Percentiles rank a stretch among this genome's conserved stretches.
phyloP scores from a whole-genome alignment of 2,888 invertebrate species.

The Pemphredon lugubris region DNA sequence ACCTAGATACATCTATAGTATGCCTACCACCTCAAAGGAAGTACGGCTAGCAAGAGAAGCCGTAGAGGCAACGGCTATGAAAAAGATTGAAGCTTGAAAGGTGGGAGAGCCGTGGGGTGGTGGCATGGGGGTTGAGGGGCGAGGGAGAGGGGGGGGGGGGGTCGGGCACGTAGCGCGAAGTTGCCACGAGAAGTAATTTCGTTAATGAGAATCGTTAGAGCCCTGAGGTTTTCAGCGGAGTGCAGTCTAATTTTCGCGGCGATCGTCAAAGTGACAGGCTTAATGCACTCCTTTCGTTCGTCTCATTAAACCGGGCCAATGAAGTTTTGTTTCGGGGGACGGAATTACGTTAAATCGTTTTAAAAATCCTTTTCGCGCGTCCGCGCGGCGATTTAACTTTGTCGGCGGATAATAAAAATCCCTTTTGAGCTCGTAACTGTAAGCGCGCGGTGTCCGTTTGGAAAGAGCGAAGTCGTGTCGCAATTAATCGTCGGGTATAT shows the following conservation, averaged over 20 bases:
- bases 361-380: not conserved
- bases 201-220: conserved; percentile 59
- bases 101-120: too few species aligned
- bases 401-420: too few species aligned
- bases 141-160: too few species aligned
- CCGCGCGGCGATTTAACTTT: not conserved
- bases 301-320: conserved; percentile 1
- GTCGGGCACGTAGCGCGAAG: conserved; percentile 9
- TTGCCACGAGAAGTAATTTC: conserved; percentile 43
- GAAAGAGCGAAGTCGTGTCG: too few species aligned
- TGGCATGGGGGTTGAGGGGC: too few species aligned
- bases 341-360: not conserved
- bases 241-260: conserved; percentile 38
- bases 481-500: too few species aligned
- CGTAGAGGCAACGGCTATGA: conserved; percentile 40
- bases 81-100: conserved; percentile 52
- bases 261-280: conserved; percentile 14
- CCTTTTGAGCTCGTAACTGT: too few species aligned
- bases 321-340: not conserved
- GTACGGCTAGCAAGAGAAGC: conserved; percentile 35
- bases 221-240: conserved; percentile 26
- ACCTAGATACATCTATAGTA: conserved; percentile 62
- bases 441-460: too few species aligned
- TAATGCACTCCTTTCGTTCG: conserved; percentile 11
- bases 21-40: conserved; percentile 57